A percentile compares a stretch with the other conserved stretches of the same genome.
Conservation (phyloP, 2,888 invertebrate species). For the Caradrina kadenii region DNA sequence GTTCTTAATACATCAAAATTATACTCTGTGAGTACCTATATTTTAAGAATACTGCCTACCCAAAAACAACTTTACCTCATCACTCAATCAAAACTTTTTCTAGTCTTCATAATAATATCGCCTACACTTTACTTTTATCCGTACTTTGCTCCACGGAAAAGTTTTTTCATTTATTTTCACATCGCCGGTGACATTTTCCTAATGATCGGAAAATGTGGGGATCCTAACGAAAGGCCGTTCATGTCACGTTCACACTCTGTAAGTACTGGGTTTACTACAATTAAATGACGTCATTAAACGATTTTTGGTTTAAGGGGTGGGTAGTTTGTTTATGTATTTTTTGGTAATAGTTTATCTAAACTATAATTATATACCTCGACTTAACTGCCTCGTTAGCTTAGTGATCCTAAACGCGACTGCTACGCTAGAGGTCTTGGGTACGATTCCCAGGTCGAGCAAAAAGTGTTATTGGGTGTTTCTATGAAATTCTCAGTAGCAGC, state of each 20-base stretch:
- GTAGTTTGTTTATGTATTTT: constrained; percentile 9
- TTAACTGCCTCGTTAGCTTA: too few species aligned
- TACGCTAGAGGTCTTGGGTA: too few species aligned
- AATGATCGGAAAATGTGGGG: constrained; percentile 65
- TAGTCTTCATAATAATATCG: constrained; percentile 19
- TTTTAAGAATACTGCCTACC: not conserved
- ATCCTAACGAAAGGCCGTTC: constrained; percentile 48
- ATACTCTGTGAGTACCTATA: too few species aligned
- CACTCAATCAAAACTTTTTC: constrained; percentile 37
- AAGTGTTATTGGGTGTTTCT: too few species aligned
- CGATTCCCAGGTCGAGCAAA: too few species aligned
- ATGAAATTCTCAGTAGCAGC: too few species aligned
- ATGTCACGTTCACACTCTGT: constrained; percentile 61
- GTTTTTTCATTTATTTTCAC: constrained; percentile 63
- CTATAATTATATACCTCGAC: too few species aligned
- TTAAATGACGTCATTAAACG: constrained; percentile 53
- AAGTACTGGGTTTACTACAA: constrained; percentile 53
- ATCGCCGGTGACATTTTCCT: constrained; percentile 63
- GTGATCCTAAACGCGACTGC: too few species aligned
- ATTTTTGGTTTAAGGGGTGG: constrained; percentile 29
- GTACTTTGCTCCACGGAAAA: constrained; percentile 37
- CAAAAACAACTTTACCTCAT: not conserved
- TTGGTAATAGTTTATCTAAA: not conserved
- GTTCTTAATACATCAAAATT: too few species aligned
- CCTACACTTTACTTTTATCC: constrained; percentile 26